phyloP scores from a whole-genome alignment of 2,888 invertebrate species.

The Hecatera dysodea region DNA sequence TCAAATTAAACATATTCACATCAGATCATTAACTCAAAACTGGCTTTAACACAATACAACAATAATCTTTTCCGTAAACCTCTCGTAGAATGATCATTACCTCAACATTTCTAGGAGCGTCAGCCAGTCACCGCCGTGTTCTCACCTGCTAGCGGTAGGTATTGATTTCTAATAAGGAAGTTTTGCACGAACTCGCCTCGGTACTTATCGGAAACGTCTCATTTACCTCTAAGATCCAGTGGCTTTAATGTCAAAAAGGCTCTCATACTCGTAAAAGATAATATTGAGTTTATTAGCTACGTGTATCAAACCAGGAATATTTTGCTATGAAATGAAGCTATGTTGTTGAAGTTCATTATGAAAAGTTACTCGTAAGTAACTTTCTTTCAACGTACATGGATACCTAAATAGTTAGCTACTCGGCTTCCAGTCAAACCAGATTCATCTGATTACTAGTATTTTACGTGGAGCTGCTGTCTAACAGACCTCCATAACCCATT shows the following conservation, averaged over 20 bases:
- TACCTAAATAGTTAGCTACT: no score
- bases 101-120: not conserved
- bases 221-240: slow-evolving; percentile 35
- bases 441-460: no score
- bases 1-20: no score
- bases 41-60: not conserved
- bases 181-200: slow-evolving; percentile 22
- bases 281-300: slow-evolving; percentile 3
- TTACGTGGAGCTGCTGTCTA: no score
- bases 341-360: no score
- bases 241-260: slow-evolving; percentile 25
- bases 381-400: no score
- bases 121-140: not conserved
- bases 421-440: no score
- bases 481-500: no score
- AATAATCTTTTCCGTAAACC: not conserved
- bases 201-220: slow-evolving; percentile 43
- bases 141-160: slow-evolving; percentile 39
- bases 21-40: not conserved
- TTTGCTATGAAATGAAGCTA: no score
- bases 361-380: no score
- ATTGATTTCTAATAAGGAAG: slow-evolving; percentile 55
- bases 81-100: not conserved
- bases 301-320: not conserved
- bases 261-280: slow-evolving; percentile 12